Evolutionary conservation across 1,140 invertebrate genomes (phyloP), one percentile per base, ranked within the genome.

Genomic region (Branchinecta lindahli): DNA sequence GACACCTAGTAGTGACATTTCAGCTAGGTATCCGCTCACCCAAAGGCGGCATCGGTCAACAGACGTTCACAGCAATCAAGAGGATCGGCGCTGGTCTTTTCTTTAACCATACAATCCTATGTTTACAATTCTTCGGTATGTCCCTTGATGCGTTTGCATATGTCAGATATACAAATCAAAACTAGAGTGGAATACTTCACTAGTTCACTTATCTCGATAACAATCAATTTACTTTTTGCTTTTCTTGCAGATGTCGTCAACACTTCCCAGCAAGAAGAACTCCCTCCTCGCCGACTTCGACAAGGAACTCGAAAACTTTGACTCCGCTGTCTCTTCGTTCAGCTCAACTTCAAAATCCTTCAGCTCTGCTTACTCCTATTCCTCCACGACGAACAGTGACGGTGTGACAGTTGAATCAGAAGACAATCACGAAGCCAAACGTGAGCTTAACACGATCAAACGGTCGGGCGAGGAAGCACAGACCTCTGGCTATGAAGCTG

Each of bases 391-490:
- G 52, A 61, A 61, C 52, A 61, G 52, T 20, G 52, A 61, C 52
- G 52, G 52, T 15, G 52, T 61, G 12, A 61, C 52, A 61, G 52
- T 20, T 61, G 52, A 61, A 61, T 61, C 52, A 61, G 52, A 61
- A 20, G 52, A 61, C 12, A 61, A 61, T 61, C 52, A 61, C 52
- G 52, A 61, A 61, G 52, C 52, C 12, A 61, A 61, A 4, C 52
- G 52, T 15, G 52, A 61, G 18, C 12, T 61, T 15, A 61, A 61
- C 52, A 61, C 18, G 52, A 12, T 61, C 12, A 61, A 61, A 20
- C 52, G 52, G 18, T 1, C 52, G 12, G 52, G 52, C 12, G 52
- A 61, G 18, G 52, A 61, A 61, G 18, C 52, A 1, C 52, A 61
- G 52, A 20, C 18, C 18, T 61, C 52, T 3, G 52, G 52, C 12